phyloP scores from a whole-genome alignment of 2,888 invertebrate species.

The Coremacera marginata region DNA sequence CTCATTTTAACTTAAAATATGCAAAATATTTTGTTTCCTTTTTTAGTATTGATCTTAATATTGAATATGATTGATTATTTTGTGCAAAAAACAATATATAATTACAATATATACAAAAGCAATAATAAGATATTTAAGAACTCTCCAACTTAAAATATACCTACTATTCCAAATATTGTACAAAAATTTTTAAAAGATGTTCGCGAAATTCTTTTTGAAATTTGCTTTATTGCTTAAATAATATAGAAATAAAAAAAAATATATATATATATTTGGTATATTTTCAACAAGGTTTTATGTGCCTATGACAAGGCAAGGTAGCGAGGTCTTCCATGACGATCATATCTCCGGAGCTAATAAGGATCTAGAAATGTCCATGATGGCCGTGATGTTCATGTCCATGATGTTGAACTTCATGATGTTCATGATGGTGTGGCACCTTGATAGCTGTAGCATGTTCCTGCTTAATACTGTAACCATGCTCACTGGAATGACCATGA shows the following conservation, averaged over 20 bases:
- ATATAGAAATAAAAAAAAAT: not conserved
- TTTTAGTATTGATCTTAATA: too few relatives aligned
- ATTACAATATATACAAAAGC: too few relatives aligned
- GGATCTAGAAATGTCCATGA: not conserved
- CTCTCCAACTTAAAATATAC: too few relatives aligned
- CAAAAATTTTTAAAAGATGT: too few relatives aligned
- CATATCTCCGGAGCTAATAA: not conserved
- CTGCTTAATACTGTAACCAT: conserved; percentile 54
- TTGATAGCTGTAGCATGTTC: conserved; percentile 50
- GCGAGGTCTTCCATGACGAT: not conserved
- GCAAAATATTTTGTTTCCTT: too few relatives aligned
- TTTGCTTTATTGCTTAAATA: not conserved
- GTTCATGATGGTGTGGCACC: conserved; percentile 33
- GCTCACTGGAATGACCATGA: conserved; percentile 44
- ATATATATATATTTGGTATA: conserved; percentile 32
- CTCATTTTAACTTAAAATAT: too few relatives aligned
- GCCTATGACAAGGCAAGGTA: too few relatives aligned
- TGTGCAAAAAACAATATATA: too few relatives aligned
- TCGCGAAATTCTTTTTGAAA: not conserved
- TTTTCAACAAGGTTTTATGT: not conserved
- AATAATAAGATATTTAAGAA: too few relatives aligned
- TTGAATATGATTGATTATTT: too few relatives aligned
- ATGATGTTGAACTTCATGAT: conserved; percentile 33
- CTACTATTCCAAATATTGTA: too few relatives aligned
- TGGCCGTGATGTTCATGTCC: conserved; percentile 46